Evolutionary conservation across 2,113 vertebrate species (phyloP).

Genomic region (Circaetus gallicus): DNA sequence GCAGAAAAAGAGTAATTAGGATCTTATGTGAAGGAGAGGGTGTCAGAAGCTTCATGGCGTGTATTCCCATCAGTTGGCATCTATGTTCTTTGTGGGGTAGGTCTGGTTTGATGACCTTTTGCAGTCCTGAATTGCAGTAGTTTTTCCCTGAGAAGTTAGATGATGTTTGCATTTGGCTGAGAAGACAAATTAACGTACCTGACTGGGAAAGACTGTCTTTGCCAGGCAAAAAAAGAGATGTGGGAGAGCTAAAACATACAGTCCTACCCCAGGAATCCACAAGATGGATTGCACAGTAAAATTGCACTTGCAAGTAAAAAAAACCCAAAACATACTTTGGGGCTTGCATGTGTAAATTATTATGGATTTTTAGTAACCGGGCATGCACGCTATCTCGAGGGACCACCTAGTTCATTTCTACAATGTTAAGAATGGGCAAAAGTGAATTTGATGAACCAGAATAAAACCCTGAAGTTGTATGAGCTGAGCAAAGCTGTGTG

Average conservation of each 20-base stretch:
- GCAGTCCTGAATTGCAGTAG: background rate
- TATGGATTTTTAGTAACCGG: background rate
- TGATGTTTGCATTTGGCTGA: background rate
- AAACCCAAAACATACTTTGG: rapidly evolving
- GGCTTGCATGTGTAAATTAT: background rate
- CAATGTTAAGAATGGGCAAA: background rate
- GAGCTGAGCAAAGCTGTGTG: background rate
- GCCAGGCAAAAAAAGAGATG: background rate
- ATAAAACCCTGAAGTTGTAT: background rate
- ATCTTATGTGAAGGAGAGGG: background rate
- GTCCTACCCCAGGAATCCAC: background rate
- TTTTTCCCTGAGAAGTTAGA: background rate
- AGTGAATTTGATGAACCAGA: background rate
- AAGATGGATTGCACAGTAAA: background rate
- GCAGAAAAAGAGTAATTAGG: background rate
- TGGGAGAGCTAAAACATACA: background rate
- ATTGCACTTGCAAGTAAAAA: background rate
- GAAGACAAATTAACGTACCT: background rate
- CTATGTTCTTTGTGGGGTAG: background rate
- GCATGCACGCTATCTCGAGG: background rate
- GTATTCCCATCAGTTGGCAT: background rate
- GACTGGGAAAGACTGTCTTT: background rate
- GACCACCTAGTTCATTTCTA: background rate
- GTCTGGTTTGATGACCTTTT: background rate
- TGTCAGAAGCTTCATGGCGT: background rate